Evolutionary conservation across 2,797 vertebrate genomes (phyloP).

Genomic region (Sciaenops ocellatus): DNA sequence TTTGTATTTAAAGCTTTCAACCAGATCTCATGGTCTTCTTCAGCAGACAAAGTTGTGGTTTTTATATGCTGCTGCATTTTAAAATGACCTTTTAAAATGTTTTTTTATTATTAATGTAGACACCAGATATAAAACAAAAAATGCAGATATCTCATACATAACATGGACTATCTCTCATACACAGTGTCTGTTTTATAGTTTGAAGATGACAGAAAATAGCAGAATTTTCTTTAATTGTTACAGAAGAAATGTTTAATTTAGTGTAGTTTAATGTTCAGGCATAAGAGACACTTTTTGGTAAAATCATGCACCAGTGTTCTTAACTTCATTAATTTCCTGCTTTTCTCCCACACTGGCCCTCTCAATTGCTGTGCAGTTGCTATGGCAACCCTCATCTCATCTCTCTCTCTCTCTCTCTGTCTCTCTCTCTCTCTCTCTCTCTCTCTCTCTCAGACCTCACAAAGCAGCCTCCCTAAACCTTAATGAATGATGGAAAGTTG

Average conservation of each 20-base stretch:
- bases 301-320: conserved; percentile 54
- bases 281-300: conserved; percentile 19
- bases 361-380: conserved; percentile 77
- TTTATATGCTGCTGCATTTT: background rate
- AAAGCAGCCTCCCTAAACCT: conserved; percentile 64
- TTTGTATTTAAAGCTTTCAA: background rate
- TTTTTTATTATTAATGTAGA: no score
- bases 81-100: background rate
- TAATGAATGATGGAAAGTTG: conserved; percentile 74
- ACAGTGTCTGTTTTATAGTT: conserved; percentile 16
- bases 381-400: conserved; percentile 78
- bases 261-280: conserved; percentile 30
- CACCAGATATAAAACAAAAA: background rate
- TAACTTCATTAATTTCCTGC: conserved; percentile 63
- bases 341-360: conserved; percentile 60
- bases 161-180: no score
- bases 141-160: background rate
- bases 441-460: conserved; percentile 59
- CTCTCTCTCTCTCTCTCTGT: background rate
- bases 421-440: background rate
- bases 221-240: conserved; percentile 21
- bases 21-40: background rate
- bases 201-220: background rate
- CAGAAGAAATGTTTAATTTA: conserved; percentile 35
- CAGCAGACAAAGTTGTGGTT: background rate